A percentile compares a stretch with the other conserved stretches of the same genome.
Conservation (phyloP, 37 sponge, comb jelly and placozoan species). For the Axinella damicornis region DNA sequence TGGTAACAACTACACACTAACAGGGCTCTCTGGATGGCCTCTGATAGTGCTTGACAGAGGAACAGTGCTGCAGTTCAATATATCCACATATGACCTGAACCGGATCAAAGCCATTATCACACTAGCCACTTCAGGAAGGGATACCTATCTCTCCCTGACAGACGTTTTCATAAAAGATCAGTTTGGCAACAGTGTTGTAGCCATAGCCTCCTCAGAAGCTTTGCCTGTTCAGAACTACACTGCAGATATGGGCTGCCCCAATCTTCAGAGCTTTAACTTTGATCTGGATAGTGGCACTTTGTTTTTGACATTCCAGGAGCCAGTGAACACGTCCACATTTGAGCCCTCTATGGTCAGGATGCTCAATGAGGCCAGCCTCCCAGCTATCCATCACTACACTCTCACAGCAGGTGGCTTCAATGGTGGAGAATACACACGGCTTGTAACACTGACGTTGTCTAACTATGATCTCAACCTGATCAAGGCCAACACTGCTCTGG, state of each 20-base stretch:
- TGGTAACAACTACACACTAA: constrained; percentile 25
- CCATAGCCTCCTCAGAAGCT: constrained; percentile 2
- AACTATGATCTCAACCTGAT: constrained; percentile 62
- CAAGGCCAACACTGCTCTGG: constrained; percentile 47
- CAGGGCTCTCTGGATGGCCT: constrained; percentile 29
- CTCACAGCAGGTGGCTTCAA: constrained; percentile 50
- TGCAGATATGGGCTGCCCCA: constrained; percentile 69
- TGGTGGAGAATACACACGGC: constrained; percentile 33
- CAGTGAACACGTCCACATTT: constrained; percentile 80
- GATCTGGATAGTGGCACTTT: constrained; percentile 71
- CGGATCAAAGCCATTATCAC: constrained; percentile 58
- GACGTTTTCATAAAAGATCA: constrained; percentile 71
- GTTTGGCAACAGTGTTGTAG: constrained; percentile 60
- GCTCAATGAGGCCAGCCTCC: not conserved
- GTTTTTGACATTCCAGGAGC: constrained; percentile 78
- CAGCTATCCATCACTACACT: not conserved
- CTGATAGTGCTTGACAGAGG: not conserved
- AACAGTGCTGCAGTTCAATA: constrained; percentile 51
- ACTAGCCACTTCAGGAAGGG: constrained; percentile 58
- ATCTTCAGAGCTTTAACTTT: constrained; percentile 47
- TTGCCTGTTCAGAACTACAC: constrained; percentile 45
- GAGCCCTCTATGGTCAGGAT: constrained; percentile 59
- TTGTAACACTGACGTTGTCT: constrained; percentile 49
- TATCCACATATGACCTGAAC: constrained; percentile 71
- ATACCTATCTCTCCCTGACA: constrained; percentile 75